Evolutionary conservation across 2,113 vertebrate species (phyloP).

Genomic region (Penelope pileata): DNA sequence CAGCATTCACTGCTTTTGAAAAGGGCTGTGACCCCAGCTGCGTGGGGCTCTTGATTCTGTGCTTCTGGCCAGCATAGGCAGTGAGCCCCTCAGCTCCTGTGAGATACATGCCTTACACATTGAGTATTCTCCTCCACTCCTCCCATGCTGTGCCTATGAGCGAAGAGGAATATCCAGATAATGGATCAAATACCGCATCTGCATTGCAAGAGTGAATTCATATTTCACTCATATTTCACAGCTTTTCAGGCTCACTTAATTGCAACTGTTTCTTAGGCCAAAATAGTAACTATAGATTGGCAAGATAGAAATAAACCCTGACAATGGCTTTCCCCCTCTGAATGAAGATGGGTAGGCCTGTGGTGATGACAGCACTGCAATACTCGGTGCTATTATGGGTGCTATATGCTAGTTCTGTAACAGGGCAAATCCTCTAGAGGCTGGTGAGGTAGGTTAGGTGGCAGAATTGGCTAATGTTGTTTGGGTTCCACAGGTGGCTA

Average conservation of each 20-base stretch:
- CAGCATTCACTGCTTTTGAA: background rate
- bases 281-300: background rate
- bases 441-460: background rate
- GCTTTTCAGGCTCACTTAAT: background rate
- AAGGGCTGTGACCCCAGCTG: background rate
- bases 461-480: background rate
- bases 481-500: background rate
- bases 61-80: background rate
- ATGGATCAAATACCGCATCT: background rate
- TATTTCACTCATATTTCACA: background rate
- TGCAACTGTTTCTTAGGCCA: background rate
- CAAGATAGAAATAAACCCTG: background rate
- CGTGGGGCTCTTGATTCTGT: background rate
- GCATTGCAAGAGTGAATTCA: background rate
- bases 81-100: background rate
- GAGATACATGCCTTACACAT: accelerated
- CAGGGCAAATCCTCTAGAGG: background rate
- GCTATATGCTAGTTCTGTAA: background rate
- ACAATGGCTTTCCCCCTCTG: background rate
- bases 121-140: background rate
- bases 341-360: background rate
- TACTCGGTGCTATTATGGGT: too few species aligned
- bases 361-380: background rate
- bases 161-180: background rate
- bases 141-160: background rate